Evolutionary conservation across 2,797 vertebrate genomes (phyloP).

Genomic region (Falco berigora): DNA sequence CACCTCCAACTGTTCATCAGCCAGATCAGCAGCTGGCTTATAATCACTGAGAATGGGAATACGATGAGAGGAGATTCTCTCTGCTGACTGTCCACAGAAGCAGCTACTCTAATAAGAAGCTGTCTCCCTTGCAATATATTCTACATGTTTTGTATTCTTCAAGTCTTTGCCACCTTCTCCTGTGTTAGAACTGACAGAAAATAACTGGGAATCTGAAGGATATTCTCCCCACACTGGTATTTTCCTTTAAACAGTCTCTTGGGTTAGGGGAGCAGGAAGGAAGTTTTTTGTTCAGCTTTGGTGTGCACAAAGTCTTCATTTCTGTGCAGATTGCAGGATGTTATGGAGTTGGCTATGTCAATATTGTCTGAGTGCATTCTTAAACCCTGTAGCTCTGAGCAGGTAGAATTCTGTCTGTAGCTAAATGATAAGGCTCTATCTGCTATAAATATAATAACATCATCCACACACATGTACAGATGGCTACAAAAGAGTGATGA

Average conservation of each 20-base stretch:
- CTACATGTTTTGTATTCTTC: background rate
- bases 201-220: background rate
- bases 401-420: constrained; percentile 48
- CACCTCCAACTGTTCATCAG: background rate
- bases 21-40: background rate
- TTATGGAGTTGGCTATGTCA: constrained; percentile 21
- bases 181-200: background rate
- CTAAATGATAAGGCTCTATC: constrained; percentile 44
- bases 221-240: background rate
- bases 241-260: background rate
- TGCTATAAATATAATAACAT: constrained; percentile 51
- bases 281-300: background rate
- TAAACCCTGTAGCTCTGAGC: constrained; percentile 8
- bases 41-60: background rate
- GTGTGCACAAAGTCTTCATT: background rate
- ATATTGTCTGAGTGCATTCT: constrained; percentile 10
- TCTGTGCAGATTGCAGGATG: constrained; percentile 30
- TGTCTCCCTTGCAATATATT: background rate
- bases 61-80: background rate
- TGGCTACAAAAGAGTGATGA: constrained; percentile 19
- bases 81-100: background rate
- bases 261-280: background rate
- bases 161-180: background rate
- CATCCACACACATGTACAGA: constrained; percentile 14
- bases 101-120: background rate